Conservation (phyloP, 2,797 vertebrate species). For the Acanthis flammea region DNA sequence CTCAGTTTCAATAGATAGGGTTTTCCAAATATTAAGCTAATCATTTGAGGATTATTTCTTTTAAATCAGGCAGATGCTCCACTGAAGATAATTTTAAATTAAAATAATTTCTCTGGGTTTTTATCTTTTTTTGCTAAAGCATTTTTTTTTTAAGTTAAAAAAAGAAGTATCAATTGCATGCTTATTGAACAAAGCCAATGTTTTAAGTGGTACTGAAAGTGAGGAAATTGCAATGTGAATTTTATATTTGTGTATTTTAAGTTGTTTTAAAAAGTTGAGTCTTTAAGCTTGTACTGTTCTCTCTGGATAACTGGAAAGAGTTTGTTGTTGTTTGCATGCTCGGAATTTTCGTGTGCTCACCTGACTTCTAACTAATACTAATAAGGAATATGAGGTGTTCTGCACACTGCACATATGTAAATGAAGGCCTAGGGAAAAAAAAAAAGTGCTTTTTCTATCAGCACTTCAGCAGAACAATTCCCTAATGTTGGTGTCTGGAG, state of each 20-base stretch:
- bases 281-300: not conserved
- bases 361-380: not conserved
- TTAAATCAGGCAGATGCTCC: not conserved
- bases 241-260: not conserved
- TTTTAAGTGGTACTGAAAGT: not conserved
- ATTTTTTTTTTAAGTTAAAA: not conserved
- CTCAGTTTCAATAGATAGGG: not conserved
- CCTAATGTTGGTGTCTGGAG: not conserved
- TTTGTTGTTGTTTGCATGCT: not conserved
- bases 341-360: not conserved
- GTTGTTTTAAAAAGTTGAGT: not conserved
- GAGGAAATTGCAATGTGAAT: not conserved
- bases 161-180: fast-evolving
- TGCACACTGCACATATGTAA: not conserved
- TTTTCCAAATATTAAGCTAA: not conserved
- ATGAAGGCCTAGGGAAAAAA: not conserved
- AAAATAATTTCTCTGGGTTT: not conserved
- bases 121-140: not conserved
- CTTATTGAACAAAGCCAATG: not conserved
- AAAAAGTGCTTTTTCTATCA: not conserved
- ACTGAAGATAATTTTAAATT: not conserved
- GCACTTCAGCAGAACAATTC: not conserved
- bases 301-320: not conserved
- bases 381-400: not conserved
- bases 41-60: not conserved